Percentiles rank a stretch among this genome's conserved stretches.
Evolutionary conservation across 2,888 invertebrate species (phyloP).

Genomic region (Synergus japonicus): DNA sequence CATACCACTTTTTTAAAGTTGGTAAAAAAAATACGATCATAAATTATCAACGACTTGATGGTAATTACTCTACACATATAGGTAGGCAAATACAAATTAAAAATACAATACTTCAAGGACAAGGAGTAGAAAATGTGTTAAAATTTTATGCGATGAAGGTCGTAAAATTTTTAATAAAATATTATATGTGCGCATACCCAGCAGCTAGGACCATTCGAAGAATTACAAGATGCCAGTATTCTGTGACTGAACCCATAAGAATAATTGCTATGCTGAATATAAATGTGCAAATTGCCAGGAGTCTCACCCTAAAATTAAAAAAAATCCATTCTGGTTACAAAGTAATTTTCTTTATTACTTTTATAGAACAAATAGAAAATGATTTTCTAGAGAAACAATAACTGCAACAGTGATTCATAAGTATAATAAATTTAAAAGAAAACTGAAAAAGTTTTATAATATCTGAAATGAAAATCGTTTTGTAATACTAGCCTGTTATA

Average conservation of each 20-base stretch:
- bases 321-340: constrained; percentile 1
- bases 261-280: constrained; percentile 90
- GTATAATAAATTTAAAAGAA: not conserved
- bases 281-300: constrained; percentile 87
- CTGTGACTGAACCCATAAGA: constrained; percentile 89
- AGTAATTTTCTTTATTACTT: not conserved
- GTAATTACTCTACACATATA: not conserved
- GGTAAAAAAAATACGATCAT: constrained; percentile 13
- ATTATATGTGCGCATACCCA: constrained; percentile 79
- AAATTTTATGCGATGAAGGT: not conserved
- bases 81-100: not conserved
- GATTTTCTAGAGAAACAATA: too few species aligned
- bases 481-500: constrained; percentile 76
- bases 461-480: not conserved
- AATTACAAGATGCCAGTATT: constrained; percentile 94
- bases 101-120: constrained; percentile 12
- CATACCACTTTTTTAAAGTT: too few species aligned
- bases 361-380: too few species aligned
- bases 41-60: not conserved
- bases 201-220: constrained; percentile 92
- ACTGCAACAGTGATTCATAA: too few species aligned
- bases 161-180: not conserved
- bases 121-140: constrained; percentile 18
- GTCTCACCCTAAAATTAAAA: constrained; percentile 80
- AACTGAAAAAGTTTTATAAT: not conserved